Percentiles rank a stretch among this genome's conserved stretches.
phyloP scores from a whole-genome alignment of 2,888 invertebrate genomes.

The Coelopa pilipes region DNA sequence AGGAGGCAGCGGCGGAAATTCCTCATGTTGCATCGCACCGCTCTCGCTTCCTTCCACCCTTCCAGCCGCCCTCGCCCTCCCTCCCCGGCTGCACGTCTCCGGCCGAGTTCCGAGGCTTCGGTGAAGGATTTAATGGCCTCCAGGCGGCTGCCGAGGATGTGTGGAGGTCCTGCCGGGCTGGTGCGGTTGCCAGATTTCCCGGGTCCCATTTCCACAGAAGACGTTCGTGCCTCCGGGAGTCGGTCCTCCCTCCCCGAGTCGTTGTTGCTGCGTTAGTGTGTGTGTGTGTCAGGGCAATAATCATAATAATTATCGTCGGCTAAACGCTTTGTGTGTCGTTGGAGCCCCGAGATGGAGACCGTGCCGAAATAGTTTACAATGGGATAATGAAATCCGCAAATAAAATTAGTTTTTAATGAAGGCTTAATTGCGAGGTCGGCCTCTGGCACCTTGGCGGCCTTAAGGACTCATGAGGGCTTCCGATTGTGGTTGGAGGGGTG shows the following conservation, averaged over 20 bases:
- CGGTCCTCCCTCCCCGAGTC: background rate
- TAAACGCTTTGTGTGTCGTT: conserved; percentile 25
- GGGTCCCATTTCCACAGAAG: conserved; percentile 25
- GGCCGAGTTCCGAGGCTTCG: background rate
- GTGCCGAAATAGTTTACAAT: conserved; percentile 35
- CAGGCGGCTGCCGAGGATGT: conserved; percentile 7
- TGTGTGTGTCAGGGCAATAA: conserved; percentile 15
- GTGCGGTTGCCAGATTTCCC: conserved; percentile 26
- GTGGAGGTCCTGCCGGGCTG: background rate
- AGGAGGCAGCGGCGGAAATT: background rate
- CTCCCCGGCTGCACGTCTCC: background rate
- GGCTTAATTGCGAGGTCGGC: conserved; percentile 12
- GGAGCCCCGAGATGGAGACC: background rate
- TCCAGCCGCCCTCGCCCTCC: background rate
- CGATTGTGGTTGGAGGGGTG: background rate
- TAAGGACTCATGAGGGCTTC: too few relatives aligned
- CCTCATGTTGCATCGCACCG: conserved; percentile 7
- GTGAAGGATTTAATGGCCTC: conserved; percentile 38
- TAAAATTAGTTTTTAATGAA: conserved; percentile 37
- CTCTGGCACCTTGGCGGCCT: background rate
- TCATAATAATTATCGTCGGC: conserved; percentile 33
- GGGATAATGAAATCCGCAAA: conserved; percentile 33
- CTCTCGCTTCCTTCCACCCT: background rate
- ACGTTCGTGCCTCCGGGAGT: conserved; percentile 33
- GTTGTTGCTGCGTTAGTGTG: background rate